Evolutionary conservation across 2,113 vertebrate genomes (phyloP).

Genomic region (Pluvianellus socialis): DNA sequence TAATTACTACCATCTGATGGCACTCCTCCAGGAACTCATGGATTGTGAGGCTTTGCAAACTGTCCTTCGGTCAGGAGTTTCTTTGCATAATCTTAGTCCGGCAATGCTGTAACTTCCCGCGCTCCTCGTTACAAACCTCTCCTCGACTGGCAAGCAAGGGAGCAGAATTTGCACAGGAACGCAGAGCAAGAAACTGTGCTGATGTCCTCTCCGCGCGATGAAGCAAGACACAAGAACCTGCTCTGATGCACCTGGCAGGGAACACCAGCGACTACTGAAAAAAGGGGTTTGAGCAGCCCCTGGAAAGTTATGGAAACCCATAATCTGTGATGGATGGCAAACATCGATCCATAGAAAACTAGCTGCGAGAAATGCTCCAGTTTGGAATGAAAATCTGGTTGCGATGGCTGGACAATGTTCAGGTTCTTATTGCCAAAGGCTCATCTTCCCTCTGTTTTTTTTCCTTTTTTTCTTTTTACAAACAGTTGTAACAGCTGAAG

Average conservation of each 20-base stretch:
- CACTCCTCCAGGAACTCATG: background rate
- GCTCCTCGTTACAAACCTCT: background rate
- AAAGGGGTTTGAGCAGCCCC: background rate
- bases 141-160: background rate
- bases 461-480: background rate
- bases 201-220: background rate
- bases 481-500: background rate
- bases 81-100: background rate
- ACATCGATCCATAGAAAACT: accelerated
- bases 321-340: background rate
- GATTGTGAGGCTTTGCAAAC: background rate
- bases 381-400: background rate
- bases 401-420: background rate
- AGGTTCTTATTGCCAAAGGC: background rate
- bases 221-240: background rate
- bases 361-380: background rate
- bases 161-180: background rate
- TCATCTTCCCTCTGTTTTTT: background rate
- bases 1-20: background rate
- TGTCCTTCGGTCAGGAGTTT: background rate
- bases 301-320: background rate
- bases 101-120: background rate
- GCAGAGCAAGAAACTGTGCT: background rate
- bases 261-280: background rate
- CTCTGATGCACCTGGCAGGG: background rate